Base-by-base conservation (phyloP, 2,113 vertebrate species). In the Cyanoderma ruficeps region DNA sequence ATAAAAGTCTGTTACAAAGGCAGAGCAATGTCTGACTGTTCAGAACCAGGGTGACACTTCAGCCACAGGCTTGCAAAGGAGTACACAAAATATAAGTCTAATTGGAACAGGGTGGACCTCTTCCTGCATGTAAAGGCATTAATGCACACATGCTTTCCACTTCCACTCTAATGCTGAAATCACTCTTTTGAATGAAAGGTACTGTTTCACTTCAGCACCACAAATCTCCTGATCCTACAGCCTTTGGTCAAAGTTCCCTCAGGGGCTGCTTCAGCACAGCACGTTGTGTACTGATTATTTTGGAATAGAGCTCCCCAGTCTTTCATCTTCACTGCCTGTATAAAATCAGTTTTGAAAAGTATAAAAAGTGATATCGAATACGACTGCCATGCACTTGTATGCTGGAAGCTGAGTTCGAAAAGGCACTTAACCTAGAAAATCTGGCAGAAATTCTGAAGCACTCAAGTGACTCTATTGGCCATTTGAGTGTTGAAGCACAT, bases 181-280 rank as follows among this genome's bases (percentile, higher is more conserved):
- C 47, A 7, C 52, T 52, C 56, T 23, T 68, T 6, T 81, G 75
- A 95, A 94, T 61, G 35, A 35, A 75, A 89, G 59, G 65, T 69
- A 88, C 74, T 94, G 91, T 94, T 94, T 25, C 52, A 31, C 41
- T 91, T 89, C 63, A 72, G 81, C 63, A 56, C 49, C 33, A 47
- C 70, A 85, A 78, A 94, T 79, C 94, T 91, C 93, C 74, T 47
- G 50, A 95, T 74, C 67, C 78, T 22, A 3, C 50, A 19, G 47
- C 75, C 78, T 72, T 68, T 44, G 79, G 89, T 82, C 70, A 70
- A 50, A 61, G 70, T 13, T 61, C 78, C 59, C 87, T 46, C 75
- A 5, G 1, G 27, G n/a, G 65, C 78, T 15, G 28, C 72, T 72
- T 52, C 64, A 55, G 59, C 63, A 39, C 63, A 69, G 91, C 59